A percentile compares a stretch with the other conserved stretches of the same genome.
phyloP scores from a whole-genome alignment of 2,113 vertebrate genomes.

The Oxyruncus cristatus region DNA sequence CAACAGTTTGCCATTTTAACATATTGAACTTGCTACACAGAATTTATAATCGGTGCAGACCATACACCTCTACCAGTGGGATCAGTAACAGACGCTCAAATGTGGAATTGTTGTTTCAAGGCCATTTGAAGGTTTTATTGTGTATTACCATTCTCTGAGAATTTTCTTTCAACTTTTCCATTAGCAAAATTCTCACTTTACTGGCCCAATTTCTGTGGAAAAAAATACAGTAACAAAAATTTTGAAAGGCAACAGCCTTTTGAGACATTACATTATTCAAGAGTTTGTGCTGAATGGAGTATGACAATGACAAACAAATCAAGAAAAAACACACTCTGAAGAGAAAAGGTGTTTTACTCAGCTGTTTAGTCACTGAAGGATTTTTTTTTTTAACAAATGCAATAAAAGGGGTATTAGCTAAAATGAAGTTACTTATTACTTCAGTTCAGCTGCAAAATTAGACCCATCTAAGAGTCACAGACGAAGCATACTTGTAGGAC shows the following conservation, averaged over 20 bases:
- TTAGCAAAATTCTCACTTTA: conserved; percentile 60
- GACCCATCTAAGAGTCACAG: not conserved
- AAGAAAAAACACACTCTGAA: not conserved
- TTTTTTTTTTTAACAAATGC: not conserved
- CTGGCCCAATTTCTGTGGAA: conserved; percentile 51
- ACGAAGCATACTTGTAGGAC: not conserved
- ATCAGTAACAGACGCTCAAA: not conserved
- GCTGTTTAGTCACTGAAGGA: not conserved
- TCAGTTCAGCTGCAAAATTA: not conserved
- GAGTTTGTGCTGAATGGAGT: not conserved
- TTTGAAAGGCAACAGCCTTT: conserved; percentile 36
- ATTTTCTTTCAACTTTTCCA: conserved; percentile 57
- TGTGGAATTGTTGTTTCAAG: not conserved
- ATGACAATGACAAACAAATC: not conserved
- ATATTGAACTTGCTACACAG: not conserved
- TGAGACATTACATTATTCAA: not conserved
- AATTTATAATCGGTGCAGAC: not conserved
- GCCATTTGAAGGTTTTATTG: conserved; percentile 21
- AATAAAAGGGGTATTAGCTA: not conserved
- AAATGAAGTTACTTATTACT: not conserved
- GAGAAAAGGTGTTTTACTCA: conserved; percentile 5
- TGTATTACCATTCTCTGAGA: conserved; percentile 32
- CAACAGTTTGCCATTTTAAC: not conserved
- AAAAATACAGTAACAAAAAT: conserved; percentile 42
- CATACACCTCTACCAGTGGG: not conserved